Conservation (phyloP, 2,113 vertebrate genomes). For the Ploceus nigricollis region DNA sequence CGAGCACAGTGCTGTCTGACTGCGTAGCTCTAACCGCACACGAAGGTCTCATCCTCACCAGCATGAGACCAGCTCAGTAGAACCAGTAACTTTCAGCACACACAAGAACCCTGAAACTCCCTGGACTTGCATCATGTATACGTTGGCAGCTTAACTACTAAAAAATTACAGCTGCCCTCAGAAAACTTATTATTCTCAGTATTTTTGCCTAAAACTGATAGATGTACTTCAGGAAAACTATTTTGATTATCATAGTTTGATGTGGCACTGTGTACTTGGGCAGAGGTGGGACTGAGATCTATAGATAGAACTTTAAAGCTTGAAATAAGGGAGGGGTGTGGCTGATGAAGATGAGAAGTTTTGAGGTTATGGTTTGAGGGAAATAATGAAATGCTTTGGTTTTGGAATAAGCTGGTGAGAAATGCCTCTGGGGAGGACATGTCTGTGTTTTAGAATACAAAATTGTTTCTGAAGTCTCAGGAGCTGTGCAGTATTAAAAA, state of each 20-base stretch:
- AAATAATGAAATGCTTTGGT: not conserved
- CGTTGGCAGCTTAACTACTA: not conserved
- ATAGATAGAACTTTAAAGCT: not conserved
- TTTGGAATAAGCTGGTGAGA: conserved; percentile 33
- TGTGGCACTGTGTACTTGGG: not conserved
- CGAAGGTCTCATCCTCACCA: not conserved
- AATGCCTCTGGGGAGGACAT: not conserved
- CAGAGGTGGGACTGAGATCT: not conserved
- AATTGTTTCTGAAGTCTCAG: not conserved
- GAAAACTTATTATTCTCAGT: not conserved
- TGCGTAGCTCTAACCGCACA: accelerated
- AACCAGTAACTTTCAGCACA: not conserved
- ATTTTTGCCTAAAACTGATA: not conserved
- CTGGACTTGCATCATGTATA: not conserved
- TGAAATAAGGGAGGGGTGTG: not conserved
- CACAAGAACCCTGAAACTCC: not conserved
- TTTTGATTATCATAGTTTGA: not conserved
- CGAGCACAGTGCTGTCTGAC: not conserved
- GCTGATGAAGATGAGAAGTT: not conserved
- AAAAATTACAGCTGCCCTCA: not conserved
- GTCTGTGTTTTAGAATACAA: not conserved
- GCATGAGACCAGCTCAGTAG: not conserved
- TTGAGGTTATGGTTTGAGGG: not conserved
- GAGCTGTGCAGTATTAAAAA: conserved; percentile 16
- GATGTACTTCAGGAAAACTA: not conserved